Base-by-base conservation (phyloP, 1,140 invertebrate genomes). In the Drosophila bipectinata region DNA sequence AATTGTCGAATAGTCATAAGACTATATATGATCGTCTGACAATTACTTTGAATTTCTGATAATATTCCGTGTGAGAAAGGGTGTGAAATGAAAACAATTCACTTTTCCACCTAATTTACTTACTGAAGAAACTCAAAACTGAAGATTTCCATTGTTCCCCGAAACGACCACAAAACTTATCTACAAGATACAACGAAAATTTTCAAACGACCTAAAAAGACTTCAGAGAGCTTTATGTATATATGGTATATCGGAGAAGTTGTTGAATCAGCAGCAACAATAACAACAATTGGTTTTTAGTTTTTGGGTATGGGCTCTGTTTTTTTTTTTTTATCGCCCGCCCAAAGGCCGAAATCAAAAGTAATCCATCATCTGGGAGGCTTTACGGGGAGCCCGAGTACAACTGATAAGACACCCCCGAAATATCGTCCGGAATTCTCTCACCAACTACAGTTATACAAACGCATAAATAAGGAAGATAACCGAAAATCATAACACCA, bases 331-430 rank as follows among this genome's bases (percentile, higher is more conserved):
- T 87, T 87, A 87, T 87, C 83, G 58, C 59, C 34, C 54, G 60
- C 61, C 56, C 79, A 88, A 83, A 78, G 78, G 75, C 83, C 83
- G 67, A 85, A 88, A 88, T 88, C 83, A 83, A 61, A 88, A 77
- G 83, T 88, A 88, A 88, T 88, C 84, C 83, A 88, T 88, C 83
- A 88, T 88, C 84, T 83, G 72, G 61, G 60, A 77, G 76, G 83
- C 83, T 88, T 88, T 83, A 77, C 67, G 76, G 67, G 72, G 75
- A 78, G 68, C 75, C 78, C 83, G 72, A 88, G 45, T 83, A 74
- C 64, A 73, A 21, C 80, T 61, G 83, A 88, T 88, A 89, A 88
- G 60, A 57, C 51, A 64, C 62, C 47, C 66, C 51, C 51, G 44
- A 69, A 69, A 69, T 24, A 24, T 37, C 18, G 39, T 26, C 24